These are phyloP conservation scores for Tiliacea citrago DNA, from an alignment of 2,888 invertebrate species.

Conservation along the genomic window DNA sequence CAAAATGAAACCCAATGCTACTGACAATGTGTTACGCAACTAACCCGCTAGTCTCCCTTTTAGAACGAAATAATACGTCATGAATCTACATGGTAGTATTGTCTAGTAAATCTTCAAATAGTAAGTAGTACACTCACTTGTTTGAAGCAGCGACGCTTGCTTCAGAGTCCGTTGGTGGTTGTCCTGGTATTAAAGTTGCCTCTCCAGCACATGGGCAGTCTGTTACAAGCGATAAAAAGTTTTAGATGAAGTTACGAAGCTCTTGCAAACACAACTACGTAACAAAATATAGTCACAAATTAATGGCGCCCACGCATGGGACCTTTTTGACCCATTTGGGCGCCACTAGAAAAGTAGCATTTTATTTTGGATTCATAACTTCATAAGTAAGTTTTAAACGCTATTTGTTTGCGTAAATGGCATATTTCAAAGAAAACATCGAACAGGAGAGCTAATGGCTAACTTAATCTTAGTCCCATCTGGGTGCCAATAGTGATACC, in stretches of 20 bases:
- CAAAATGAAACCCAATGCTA: too few species aligned
- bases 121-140: constrained; percentile 73
- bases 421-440: too few species aligned
- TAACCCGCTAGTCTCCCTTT: too few species aligned
- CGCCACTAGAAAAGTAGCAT: constrained; percentile 7
- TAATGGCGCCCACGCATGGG: constrained; percentile 5
- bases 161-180: constrained; percentile 80
- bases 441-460: too few species aligned
- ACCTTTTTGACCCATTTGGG: constrained; percentile 4
- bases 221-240: constrained; percentile 59
- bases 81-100: too few species aligned
- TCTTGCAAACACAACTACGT: not conserved
- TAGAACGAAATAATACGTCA: too few species aligned
- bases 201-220: constrained; percentile 86
- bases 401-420: too few species aligned
- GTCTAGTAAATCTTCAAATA: not conserved
- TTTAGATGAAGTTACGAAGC: too few species aligned
- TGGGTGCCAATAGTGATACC: not conserved
- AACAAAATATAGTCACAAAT: not conserved
- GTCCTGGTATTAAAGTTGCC: constrained; percentile 80
- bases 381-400: too few species aligned
- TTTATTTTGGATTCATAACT: too few species aligned
- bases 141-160: constrained; percentile 80
- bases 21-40: too few species aligned
- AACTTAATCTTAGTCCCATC: not conserved